phyloP scores from a whole-genome alignment of 2,888 invertebrate genomes.

The Trachelus troglodyta region DNA sequence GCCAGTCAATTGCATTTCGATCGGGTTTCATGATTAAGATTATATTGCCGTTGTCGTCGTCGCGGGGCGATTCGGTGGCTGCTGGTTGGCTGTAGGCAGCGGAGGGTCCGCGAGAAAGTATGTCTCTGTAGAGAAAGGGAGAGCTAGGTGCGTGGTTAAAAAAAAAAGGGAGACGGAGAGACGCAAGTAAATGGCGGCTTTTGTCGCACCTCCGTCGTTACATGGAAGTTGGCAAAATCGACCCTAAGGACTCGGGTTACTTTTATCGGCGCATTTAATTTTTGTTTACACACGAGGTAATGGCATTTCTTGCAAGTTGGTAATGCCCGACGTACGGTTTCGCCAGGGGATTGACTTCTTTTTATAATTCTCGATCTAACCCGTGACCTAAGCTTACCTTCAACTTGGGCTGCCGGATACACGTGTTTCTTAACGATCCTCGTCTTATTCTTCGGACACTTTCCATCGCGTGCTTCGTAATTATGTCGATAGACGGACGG shows the following conservation, averaged over 20 bases:
- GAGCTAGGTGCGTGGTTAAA: background rate
- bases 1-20: constrained; percentile 56
- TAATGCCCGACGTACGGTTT: background rate
- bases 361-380: background rate
- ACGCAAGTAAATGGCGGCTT: constrained; percentile 14
- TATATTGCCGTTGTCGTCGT: constrained; percentile 44
- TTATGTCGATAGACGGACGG: too few relatives aligned
- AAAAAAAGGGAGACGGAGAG: background rate
- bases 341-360: background rate
- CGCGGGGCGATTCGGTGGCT: constrained; percentile 11
- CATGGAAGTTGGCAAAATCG: constrained; percentile 12
- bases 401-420: too few relatives aligned
- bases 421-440: too few relatives aligned
- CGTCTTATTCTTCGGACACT: too few relatives aligned
- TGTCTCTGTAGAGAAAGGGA: background rate
- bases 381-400: background rate
- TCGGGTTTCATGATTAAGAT: constrained; percentile 59
- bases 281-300: constrained; percentile 45
- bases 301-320: constrained; percentile 30
- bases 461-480: too few relatives aligned
- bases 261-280: constrained; percentile 37
- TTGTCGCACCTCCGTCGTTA: constrained; percentile 9
- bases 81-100: background rate
- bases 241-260: constrained; percentile 47
- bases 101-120: background rate